These are phyloP conservation scores for Tetragnatha versicolor DNA, from an alignment of 1,140 invertebrate genomes.

Conservation along the genomic window DNA sequence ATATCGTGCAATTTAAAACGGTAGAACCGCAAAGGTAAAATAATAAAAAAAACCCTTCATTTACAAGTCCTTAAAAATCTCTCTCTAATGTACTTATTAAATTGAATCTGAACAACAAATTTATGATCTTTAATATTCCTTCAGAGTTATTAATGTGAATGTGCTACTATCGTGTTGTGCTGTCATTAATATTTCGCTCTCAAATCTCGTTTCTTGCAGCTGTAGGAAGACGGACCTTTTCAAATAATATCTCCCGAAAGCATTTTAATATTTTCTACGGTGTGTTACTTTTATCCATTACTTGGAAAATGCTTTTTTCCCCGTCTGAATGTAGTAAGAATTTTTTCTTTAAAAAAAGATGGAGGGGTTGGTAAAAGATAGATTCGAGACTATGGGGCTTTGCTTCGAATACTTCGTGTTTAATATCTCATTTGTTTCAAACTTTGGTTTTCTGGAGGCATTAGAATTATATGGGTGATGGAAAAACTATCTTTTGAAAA, in stretches of 20 bases:
- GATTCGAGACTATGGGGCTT: too few relatives aligned
- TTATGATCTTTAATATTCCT: background rate
- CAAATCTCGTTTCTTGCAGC: background rate
- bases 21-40: too few relatives aligned
- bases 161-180: constrained; percentile 12
- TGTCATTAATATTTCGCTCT: constrained; percentile 16
- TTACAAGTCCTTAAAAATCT: too few relatives aligned
- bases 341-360: too few relatives aligned
- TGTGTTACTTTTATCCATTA: constrained; percentile 14
- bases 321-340: constrained; percentile 11
- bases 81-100: constrained; percentile 1
- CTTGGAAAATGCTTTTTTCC: background rate
- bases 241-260: background rate
- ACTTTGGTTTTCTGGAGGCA: too few relatives aligned
- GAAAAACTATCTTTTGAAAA: too few relatives aligned
- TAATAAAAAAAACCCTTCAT: too few relatives aligned
- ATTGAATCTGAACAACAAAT: constrained; percentile 13
- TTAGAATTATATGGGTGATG: too few relatives aligned
- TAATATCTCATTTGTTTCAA: too few relatives aligned
- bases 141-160: constrained; percentile 4
- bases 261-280: background rate
- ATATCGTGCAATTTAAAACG: too few relatives aligned
- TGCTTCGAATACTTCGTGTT: too few relatives aligned
- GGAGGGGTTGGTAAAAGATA: background rate
- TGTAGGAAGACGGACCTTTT: background rate